Percentiles rank a stretch among this genome's conserved stretches.
phyloP scores from a whole-genome alignment of 2,113 vertebrate genomes.

The Neodontobutis hainanensis region DNA sequence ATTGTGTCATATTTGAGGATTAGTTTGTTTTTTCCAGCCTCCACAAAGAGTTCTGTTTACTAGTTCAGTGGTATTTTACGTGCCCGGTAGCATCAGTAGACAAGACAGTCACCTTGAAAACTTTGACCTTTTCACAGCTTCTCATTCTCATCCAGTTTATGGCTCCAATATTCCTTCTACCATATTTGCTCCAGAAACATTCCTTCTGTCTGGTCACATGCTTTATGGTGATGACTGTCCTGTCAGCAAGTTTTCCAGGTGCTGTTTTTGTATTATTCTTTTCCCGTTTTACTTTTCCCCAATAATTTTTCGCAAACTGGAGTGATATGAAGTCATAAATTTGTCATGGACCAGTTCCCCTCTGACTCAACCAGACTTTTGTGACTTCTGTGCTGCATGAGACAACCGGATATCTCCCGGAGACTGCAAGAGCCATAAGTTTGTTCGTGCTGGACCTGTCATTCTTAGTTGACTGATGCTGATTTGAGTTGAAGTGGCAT shows the following conservation, averaged over 20 bases:
- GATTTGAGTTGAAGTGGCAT: conserved; percentile 54
- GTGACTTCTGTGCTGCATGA: conserved; percentile 24
- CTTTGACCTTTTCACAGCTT: no score
- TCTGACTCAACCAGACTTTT: conserved; percentile 49
- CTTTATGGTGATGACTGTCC: conserved; percentile 1
- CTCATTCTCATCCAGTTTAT: no score
- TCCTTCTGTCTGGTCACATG: conserved; percentile 2
- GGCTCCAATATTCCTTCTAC: no score
- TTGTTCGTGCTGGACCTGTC: conserved; percentile 39
- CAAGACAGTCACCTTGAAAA: no score
- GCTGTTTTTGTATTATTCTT: conserved; percentile 11
- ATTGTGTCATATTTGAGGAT: no score
- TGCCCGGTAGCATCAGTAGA: no score
- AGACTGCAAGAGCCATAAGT: conserved; percentile 23
- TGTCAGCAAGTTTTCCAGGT: conserved; percentile 30
- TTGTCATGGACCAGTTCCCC: conserved; percentile 50
- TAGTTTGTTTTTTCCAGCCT: no score
- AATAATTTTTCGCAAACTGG: conserved; percentile 40
- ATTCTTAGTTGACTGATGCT: conserved; percentile 44
- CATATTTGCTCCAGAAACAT: not conserved
- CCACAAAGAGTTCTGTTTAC: no score
- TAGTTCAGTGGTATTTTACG: no score
- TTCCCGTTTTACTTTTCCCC: conserved; percentile 32
- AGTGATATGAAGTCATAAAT: conserved; percentile 44
- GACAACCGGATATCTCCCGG: conserved; percentile 63